Conservation (phyloP, 2,113 vertebrate genomes). For the Chaenocephalus aceratus region DNA sequence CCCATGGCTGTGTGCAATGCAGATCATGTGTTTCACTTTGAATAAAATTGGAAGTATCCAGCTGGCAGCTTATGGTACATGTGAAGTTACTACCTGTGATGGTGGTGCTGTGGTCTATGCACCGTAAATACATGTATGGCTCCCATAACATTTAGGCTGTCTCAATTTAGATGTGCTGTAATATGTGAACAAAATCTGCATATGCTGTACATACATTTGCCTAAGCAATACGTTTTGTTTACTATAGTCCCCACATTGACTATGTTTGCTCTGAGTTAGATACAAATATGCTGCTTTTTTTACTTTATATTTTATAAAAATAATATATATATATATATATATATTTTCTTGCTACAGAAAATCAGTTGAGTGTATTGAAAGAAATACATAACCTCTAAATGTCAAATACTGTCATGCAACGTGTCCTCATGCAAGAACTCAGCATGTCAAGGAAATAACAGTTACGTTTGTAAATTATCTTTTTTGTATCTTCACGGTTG, state of each 20-base stretch:
- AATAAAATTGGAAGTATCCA: slow-evolving; percentile 66
- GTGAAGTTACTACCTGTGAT: slow-evolving; percentile 66
- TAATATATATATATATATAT: slow-evolving; percentile 54
- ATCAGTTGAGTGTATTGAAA: slow-evolving; percentile 59
- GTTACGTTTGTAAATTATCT: slow-evolving; percentile 60
- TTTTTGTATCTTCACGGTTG: slow-evolving; percentile 68
- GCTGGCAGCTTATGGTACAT: slow-evolving; percentile 77
- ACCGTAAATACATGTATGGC: slow-evolving; percentile 69
- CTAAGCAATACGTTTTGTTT: slow-evolving; percentile 81
- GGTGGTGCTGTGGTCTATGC: slow-evolving; percentile 65
- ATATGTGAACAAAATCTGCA: slow-evolving; percentile 55
- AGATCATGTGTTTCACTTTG: slow-evolving; percentile 57
- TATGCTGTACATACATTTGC: slow-evolving; percentile 79
- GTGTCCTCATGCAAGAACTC: slow-evolving; percentile 52
- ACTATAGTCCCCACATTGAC: slow-evolving; percentile 75
- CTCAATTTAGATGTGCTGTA: slow-evolving; percentile 59
- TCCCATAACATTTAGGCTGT: slow-evolving; percentile 62
- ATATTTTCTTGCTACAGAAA: slow-evolving; percentile 80
- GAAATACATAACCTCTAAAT: slow-evolving; percentile 27
- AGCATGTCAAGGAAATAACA: slow-evolving; percentile 55
- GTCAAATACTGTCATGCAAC: slow-evolving; percentile 44
- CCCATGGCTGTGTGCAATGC: slow-evolving; percentile 68
- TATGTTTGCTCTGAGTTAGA: slow-evolving; percentile 67
- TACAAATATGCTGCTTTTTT: slow-evolving; percentile 81
- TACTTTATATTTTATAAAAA: slow-evolving; percentile 83